A percentile compares a stretch with the other conserved stretches of the same genome.
Conservation (phyloP, 92 coral and sea anemone species). For the Blastomussa wellsi region DNA sequence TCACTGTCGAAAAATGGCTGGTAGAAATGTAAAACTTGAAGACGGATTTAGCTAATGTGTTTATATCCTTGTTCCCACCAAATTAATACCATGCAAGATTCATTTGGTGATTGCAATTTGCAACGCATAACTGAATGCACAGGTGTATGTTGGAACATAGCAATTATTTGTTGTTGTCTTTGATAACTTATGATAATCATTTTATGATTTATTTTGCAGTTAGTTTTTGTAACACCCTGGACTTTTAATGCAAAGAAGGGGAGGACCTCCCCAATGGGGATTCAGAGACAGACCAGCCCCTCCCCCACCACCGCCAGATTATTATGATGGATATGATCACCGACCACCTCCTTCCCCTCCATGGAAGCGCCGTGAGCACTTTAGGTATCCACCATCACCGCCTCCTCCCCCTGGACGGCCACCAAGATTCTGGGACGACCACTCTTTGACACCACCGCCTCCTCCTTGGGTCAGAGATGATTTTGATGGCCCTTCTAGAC, state of each 20-base stretch:
- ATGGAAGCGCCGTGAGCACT: conserved; percentile 25
- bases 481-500: conserved; percentile 34
- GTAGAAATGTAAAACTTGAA: no score
- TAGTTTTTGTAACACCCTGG: neutral
- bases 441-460: conserved; percentile 24
- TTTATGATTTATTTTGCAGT: conserved; percentile 14
- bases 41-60: no score
- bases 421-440: conserved; percentile 29
- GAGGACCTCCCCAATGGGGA: conserved; percentile 41
- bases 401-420: conserved; percentile 60
- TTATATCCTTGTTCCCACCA: no score
- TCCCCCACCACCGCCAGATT: conserved; percentile 30
- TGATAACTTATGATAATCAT: no score
- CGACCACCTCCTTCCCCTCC: conserved; percentile 50
- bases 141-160: no score
- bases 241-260: conserved; percentile 41
- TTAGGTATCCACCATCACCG: conserved; percentile 44
- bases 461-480: conserved; percentile 36
- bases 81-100: no score
- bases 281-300: conserved; percentile 6
- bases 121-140: no score
- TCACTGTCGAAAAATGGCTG: no score
- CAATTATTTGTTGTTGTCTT: no score
- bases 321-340: conserved; percentile 3
- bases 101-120: no score